Evolutionary conservation across 2,113 vertebrate species (phyloP).

Genomic region (Anser cygnoides): DNA sequence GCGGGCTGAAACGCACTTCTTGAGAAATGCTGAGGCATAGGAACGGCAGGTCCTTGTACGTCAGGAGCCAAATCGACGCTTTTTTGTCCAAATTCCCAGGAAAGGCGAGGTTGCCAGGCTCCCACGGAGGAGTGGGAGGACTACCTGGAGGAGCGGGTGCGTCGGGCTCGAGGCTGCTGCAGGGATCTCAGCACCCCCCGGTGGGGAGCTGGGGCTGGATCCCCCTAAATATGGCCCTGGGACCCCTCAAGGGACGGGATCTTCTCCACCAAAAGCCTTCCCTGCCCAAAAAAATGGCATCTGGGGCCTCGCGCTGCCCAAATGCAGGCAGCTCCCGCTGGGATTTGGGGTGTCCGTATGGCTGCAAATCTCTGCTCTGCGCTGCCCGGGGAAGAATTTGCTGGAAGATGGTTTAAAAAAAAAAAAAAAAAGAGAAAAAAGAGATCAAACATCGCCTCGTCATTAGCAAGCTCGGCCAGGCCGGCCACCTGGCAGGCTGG

Average conservation of each 20-base stretch:
- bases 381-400: too few relatives aligned
- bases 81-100: neutral
- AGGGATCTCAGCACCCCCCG: neutral
- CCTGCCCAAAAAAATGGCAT: neutral
- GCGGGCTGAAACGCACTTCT: neutral
- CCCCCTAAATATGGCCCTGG: neutral
- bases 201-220: neutral
- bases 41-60: neutral
- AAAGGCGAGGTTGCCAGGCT: neutral
- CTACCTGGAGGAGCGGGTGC: accelerated
- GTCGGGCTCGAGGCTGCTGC: accelerated
- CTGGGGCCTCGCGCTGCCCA: neutral
- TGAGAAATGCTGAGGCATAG: neutral
- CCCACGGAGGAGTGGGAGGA: accelerated
- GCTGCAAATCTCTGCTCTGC: neutral
- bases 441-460: neutral
- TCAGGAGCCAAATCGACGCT: neutral
- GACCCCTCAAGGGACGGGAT: neutral
- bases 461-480: neutral
- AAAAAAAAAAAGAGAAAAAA: neutral
- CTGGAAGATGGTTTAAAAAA: neutral
- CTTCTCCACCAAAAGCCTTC: neutral
- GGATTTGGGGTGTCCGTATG: neutral
- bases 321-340: neutral
- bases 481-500: neutral